Evolutionary conservation across 1,140 invertebrate genomes (phyloP).

Genomic region (Plutomurus gul): DNA sequence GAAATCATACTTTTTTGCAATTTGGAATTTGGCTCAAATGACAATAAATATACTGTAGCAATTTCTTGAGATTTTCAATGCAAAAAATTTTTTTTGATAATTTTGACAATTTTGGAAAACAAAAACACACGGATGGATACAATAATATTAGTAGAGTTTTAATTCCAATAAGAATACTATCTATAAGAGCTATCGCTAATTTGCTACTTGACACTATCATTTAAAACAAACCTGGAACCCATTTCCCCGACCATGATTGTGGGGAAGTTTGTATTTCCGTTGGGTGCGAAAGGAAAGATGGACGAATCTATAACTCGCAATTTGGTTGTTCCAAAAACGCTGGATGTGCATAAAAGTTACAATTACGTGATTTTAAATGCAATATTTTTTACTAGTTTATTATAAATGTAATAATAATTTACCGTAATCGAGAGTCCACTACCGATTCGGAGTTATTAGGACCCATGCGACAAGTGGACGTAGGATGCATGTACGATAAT

Average conservation of each 20-base stretch:
- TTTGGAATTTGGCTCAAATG: not conserved
- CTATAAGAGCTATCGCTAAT: not conserved
- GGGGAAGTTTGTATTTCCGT: conserved; percentile 57
- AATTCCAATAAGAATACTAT: not conserved
- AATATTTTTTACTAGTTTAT: not conserved
- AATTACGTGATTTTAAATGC: not conserved
- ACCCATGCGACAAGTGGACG: conserved; percentile 69
- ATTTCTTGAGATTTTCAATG: not conserved
- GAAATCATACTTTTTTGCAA: too few relatives aligned
- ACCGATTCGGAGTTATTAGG: conserved; percentile 57
- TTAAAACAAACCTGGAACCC: conserved; percentile 40
- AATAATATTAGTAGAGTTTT: not conserved
- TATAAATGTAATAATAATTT: not conserved
- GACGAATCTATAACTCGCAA: conserved; percentile 57
- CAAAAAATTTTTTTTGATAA: not conserved
- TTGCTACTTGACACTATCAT: not conserved
- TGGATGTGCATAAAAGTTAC: not conserved
- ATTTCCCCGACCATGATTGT: conserved; percentile 56
- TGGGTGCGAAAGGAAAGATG: conserved; percentile 56
- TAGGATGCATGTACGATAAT: conserved; percentile 63
- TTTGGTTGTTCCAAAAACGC: conserved; percentile 55
- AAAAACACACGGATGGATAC: not conserved
- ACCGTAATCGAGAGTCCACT: conserved; percentile 56
- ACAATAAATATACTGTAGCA: not conserved
- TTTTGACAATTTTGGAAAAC: not conserved